Evolutionary conservation across 2,888 invertebrate species (phyloP), one percentile per base, ranked within the genome.

Genomic region (Tethea ocularis): DNA sequence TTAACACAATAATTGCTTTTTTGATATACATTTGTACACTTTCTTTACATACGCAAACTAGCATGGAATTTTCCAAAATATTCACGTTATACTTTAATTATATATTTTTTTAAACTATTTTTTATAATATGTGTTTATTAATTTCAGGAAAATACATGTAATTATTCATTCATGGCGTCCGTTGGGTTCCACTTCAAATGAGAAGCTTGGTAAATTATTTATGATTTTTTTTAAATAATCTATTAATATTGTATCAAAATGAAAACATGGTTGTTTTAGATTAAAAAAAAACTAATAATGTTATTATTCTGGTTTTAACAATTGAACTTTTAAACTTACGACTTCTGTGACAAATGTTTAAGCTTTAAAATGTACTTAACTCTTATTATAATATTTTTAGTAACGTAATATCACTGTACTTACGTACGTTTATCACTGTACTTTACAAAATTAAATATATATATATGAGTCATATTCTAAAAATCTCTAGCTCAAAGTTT

Each of bases 131-230:
- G 52, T 46, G 13, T 57, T 66, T 58, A 77, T 63, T 57, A 5
- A 66, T 89, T 89, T 68, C 90, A 91, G 90, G 89, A 90, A 91
- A 89, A 84, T 91, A 90, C 71, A 85, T 89, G 88, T 91, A 89
- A 89, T 74, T 74, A 36, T 59, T 69, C 75, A 74, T 70, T 75
- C 78, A 69, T 72, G 80, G 71, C 83, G 80, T 79, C 76, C 62
- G 70, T 68, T 80, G 77, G 78, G 69, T 77, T 80, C 79, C 73
- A 78, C 80, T 74, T 75, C 75, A 73, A 67, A 66, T 75, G 74
- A 69, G 71, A 75, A 77, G 80, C 75, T 20, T 20, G 2, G 41
- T 41, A 41, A 41, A 6, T 17, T 7, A 17, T 17, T 41, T 41
- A 17, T 15, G 7, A 29, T 8, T 10, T 29, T 29, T 36, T 13